phyloP scores from a whole-genome alignment of 2,797 vertebrate species.

The Alfaro cultratus region DNA sequence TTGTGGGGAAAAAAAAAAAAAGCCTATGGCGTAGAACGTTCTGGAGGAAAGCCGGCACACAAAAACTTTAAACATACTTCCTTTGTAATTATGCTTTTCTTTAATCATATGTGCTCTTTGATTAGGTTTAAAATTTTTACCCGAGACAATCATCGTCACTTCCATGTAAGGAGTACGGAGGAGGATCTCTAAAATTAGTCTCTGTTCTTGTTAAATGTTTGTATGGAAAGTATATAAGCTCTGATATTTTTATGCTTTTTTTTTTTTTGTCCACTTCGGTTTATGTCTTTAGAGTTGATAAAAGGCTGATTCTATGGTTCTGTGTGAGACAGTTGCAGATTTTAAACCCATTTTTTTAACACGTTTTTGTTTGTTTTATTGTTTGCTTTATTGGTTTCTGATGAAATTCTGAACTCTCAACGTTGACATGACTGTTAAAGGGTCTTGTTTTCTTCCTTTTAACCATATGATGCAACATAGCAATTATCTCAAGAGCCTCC shows the following conservation, averaged over 20 bases:
- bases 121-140: not conserved
- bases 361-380: not conserved
- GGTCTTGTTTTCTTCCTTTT: not conserved
- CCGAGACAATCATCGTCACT: not conserved
- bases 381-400: not conserved
- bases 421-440: not conserved
- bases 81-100: not conserved
- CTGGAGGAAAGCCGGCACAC: not conserved
- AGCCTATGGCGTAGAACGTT: not conserved
- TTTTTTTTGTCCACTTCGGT: not conserved
- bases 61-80: not conserved
- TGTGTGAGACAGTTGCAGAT: not conserved
- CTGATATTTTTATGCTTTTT: too few species aligned
- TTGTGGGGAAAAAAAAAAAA: not conserved
- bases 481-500: not conserved
- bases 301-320: not conserved
- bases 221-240: not conserved
- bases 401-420: not conserved
- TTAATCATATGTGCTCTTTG: not conserved
- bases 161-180: too few species aligned
- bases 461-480: not conserved
- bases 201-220: not conserved
- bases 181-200: not conserved
- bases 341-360: not conserved
- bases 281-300: not conserved